These are phyloP conservation scores for Scopus umbretta DNA, from an alignment of 2,113 vertebrate species.

Conservation along the genomic window DNA sequence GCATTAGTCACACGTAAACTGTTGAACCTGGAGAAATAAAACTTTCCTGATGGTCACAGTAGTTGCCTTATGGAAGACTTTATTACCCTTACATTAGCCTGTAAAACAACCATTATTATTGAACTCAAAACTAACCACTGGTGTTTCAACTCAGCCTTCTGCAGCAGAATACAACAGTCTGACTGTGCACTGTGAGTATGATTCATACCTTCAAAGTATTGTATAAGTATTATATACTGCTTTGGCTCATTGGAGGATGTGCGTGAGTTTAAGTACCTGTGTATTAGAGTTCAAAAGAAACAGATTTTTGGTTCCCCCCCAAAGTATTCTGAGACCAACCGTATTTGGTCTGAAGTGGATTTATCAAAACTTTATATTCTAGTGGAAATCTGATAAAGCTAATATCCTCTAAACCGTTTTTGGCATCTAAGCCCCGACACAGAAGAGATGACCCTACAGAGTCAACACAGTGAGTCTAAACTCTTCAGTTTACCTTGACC, in stretches of 20 bases:
- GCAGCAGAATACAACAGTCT: background rate
- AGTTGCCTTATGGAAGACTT: background rate
- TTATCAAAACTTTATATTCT: background rate
- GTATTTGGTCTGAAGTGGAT: background rate
- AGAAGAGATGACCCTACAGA: background rate
- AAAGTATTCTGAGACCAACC: background rate
- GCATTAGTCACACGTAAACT: background rate
- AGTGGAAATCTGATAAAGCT: background rate
- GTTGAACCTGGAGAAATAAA: conserved; percentile 22
- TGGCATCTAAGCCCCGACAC: background rate
- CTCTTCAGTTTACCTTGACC: background rate
- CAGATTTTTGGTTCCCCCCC: background rate
- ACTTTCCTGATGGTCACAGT: conserved; percentile 9
- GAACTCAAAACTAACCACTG: background rate
- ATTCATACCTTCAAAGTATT: background rate
- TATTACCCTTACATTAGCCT: background rate
- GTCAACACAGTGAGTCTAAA: background rate
- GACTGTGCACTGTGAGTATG: background rate
- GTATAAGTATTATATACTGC: background rate
- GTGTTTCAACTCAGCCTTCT: background rate
- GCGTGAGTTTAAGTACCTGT: background rate
- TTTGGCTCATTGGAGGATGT: background rate
- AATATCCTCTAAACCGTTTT: background rate
- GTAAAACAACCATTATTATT: background rate
- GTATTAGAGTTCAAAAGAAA: background rate